phyloP scores from a whole-genome alignment of 92 coral and sea anemone species.

The Hydrozoanthus gracilis region DNA sequence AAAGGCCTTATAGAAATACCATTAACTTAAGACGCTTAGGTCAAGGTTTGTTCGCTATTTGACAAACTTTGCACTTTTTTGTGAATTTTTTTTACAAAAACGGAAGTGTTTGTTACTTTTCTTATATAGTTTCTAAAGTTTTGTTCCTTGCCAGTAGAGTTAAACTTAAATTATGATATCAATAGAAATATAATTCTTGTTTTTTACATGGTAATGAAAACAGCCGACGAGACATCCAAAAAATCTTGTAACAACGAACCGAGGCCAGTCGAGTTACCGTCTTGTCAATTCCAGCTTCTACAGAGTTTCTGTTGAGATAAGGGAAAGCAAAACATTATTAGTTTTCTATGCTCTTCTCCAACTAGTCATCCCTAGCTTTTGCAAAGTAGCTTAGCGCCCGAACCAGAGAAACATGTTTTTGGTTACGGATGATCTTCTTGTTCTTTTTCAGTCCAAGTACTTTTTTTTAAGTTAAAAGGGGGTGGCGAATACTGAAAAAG shows the following conservation, averaged over 20 bases:
- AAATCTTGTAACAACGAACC: slow-evolving; percentile 1
- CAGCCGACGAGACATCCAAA: no score
- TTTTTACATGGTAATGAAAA: neutral
- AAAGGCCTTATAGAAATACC: neutral
- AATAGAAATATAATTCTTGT: neutral
- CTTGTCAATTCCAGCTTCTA: neutral
- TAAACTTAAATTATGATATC: neutral
- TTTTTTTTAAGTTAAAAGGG: neutral
- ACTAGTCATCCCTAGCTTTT: neutral
- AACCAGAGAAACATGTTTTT: neutral
- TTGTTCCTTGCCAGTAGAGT: neutral
- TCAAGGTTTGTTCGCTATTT: neutral
- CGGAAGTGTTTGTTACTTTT: neutral
- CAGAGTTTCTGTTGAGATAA: neutral
- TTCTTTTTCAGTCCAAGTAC: neutral
- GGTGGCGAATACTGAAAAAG: neutral
- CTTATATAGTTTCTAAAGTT: neutral
- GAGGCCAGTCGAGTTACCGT: neutral
- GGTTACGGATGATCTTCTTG: slow-evolving; percentile 1
- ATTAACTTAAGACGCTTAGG: neutral
- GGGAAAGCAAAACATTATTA: neutral
- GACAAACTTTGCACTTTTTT: neutral
- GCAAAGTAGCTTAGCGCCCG: neutral
- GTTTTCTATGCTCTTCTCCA: neutral
- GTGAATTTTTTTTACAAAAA: neutral